Evolutionary conservation across 2,797 vertebrate species (phyloP).

Genomic region (Urophycis tenuis): DNA sequence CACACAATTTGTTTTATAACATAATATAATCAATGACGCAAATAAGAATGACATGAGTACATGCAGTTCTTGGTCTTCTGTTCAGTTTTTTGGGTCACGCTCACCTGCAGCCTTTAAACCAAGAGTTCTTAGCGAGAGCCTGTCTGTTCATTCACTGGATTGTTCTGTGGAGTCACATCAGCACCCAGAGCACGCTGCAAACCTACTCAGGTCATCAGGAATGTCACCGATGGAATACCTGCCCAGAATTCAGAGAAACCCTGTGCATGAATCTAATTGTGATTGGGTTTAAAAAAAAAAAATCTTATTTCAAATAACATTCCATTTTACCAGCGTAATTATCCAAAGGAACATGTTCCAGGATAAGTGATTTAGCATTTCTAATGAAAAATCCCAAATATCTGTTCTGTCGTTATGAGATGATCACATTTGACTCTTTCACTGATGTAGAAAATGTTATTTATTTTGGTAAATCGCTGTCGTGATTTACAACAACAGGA

Average conservation of each 20-base stretch:
- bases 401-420: slow-evolving; percentile 1
- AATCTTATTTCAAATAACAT: slow-evolving; percentile 43
- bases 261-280: slow-evolving; percentile 62
- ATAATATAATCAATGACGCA: neutral
- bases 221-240: slow-evolving; percentile 67
- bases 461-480: slow-evolving; percentile 25
- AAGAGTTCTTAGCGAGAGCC: slow-evolving; percentile 59
- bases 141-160: slow-evolving; percentile 24
- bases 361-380: slow-evolving; percentile 26
- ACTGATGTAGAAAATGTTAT: neutral
- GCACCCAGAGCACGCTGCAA: slow-evolving; percentile 59
- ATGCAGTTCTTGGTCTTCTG: slow-evolving; percentile 34
- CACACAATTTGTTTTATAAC: neutral
- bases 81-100: slow-evolving; percentile 54
- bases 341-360: slow-evolving; percentile 40
- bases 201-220: slow-evolving; percentile 66
- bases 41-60: slow-evolving; percentile 4
- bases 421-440: slow-evolving; percentile 11
- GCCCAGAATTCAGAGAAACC: slow-evolving; percentile 66
- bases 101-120: slow-evolving; percentile 64
- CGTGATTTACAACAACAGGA: too few relatives aligned
- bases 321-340: slow-evolving; percentile 45
- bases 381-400: slow-evolving; percentile 9
- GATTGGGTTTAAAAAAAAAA: slow-evolving; percentile 47
- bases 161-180: slow-evolving; percentile 57